phyloP scores from a whole-genome alignment of 64 coral and sea anemone genomes.

The Dendronephthya gigantea region DNA sequence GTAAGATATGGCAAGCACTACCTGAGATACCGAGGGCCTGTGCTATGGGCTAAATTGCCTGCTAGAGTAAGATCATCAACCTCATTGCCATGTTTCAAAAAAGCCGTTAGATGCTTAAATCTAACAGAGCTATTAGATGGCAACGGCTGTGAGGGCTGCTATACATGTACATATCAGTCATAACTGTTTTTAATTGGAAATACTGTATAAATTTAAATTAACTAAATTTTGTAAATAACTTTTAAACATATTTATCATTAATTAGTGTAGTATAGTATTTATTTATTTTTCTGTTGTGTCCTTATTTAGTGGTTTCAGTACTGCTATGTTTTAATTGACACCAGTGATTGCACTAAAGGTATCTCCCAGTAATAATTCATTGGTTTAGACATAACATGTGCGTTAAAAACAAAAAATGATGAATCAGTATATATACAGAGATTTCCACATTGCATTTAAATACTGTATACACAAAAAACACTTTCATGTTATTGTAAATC shows the following conservation, averaged over 20 bases:
- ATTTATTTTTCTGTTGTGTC: not conserved
- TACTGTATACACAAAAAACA: not conserved
- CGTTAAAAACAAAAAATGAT: not conserved
- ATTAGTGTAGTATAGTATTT: not conserved
- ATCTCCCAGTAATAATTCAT: not conserved
- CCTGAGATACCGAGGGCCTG: slow-evolving; percentile 26
- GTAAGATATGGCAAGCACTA: slow-evolving; percentile 35
- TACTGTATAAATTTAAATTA: not conserved
- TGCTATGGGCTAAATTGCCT: not conserved
- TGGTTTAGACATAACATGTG: not conserved
- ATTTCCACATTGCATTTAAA: not conserved
- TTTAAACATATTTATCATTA: not conserved
- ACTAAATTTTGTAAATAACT: not conserved
- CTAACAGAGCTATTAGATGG: not conserved
- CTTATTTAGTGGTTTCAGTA: not conserved
- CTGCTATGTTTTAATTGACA: not conserved
- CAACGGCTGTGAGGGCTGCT: not conserved
- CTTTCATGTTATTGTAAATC: not conserved
- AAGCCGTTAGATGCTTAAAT: not conserved
- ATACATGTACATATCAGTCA: not conserved
- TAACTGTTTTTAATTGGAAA: not conserved
- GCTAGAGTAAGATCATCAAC: not conserved
- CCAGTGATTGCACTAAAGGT: not conserved
- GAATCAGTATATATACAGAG: not conserved
- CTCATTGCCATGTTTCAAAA: not conserved